These are phyloP conservation scores for Sakesphorus luctuosus DNA, from an alignment of 2,113 vertebrate species.

Conservation along the genomic window DNA sequence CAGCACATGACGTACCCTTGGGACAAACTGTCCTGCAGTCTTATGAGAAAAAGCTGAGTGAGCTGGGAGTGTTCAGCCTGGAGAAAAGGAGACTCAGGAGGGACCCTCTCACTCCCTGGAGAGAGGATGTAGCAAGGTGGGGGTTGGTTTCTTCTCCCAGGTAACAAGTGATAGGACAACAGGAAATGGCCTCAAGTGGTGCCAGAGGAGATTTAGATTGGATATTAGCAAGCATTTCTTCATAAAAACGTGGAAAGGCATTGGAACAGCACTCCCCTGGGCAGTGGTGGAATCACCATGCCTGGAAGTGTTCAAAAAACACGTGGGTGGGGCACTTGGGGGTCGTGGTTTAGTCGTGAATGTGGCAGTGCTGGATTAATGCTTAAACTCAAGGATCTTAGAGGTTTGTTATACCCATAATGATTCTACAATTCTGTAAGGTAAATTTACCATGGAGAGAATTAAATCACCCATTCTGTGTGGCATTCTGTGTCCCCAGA, in stretches of 20 bases:
- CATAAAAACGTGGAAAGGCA: not conserved
- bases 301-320: not conserved
- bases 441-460: not conserved
- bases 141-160: not conserved
- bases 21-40: not conserved
- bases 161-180: not conserved
- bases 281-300: not conserved
- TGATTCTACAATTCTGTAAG: not conserved
- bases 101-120: too few species aligned
- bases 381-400: not conserved
- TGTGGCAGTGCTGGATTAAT: not conserved
- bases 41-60: not conserved
- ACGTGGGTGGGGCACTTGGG: too few species aligned
- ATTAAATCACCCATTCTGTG: not conserved
- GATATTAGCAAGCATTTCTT: not conserved
- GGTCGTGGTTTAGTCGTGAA: not conserved
- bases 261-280: not conserved
- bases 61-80: not conserved
- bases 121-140: not conserved
- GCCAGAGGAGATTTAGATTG: not conserved
- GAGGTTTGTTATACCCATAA: not conserved
- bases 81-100: not conserved
- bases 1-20: accelerated
- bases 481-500: not conserved
- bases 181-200: not conserved